Percentiles rank a stretch among this genome's conserved stretches.
phyloP scores from a whole-genome alignment of 2,797 vertebrate species.

The Mormyrus hasselquistii region DNA sequence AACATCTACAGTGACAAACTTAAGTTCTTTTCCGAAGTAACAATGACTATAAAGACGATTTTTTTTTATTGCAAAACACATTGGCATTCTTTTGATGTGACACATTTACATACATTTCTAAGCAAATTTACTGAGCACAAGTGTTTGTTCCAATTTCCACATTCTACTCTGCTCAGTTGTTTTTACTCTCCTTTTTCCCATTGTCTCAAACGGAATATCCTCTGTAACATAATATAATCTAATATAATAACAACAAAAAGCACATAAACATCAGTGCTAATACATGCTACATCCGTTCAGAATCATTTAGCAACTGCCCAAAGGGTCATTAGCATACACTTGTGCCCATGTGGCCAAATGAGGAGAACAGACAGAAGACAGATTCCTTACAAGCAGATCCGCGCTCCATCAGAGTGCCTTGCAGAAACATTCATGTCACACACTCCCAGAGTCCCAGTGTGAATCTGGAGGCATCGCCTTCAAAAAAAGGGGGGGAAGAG shows the following conservation, averaged over 20 bases:
- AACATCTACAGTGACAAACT: neutral
- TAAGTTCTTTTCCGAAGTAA: conserved; percentile 8
- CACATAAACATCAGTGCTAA: neutral
- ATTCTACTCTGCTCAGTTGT: neutral
- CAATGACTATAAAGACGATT: conserved; percentile 13
- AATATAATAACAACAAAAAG: conserved; percentile 15
- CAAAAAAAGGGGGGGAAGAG: neutral
- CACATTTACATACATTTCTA: conserved; percentile 17
- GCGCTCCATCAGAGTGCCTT: conserved; percentile 8
- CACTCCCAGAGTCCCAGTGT: neutral
- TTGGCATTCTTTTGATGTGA: neutral
- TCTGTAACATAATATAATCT: neutral
- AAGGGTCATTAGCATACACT: conserved; percentile 25
- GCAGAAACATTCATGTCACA: conserved; percentile 7
- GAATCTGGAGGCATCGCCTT: neutral
- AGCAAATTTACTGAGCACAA: neutral
- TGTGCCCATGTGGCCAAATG: conserved; percentile 17
- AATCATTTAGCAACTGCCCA: conserved; percentile 18
- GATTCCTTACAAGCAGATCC: conserved; percentile 5
- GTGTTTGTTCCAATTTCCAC: conserved; percentile 9
- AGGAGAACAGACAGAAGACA: neutral
- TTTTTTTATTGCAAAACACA: conserved; percentile 14
- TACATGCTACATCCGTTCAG: neutral
- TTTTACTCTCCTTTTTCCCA: neutral
- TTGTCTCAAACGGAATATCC: neutral